Base-by-base conservation (phyloP, 2,797 vertebrate species). In the Astyanax mexicanus region DNA sequence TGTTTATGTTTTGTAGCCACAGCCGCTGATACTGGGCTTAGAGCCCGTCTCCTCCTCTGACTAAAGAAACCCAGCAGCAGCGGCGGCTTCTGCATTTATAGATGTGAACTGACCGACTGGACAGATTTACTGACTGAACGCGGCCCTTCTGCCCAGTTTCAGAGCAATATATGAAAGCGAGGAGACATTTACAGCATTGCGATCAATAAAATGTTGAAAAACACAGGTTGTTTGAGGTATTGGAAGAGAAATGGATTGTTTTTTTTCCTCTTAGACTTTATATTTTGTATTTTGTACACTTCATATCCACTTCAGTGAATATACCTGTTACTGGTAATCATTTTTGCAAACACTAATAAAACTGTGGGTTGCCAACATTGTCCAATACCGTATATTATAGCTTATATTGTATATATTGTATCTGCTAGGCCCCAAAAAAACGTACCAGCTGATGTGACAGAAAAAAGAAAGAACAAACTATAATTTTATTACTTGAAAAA, bases 1-100 rank as follows among this genome's bases (percentile, higher is more conserved):
- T 89, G 89, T 91, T 92, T 92, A 88, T 84, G 81, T 86, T 86
- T 84, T 66, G 74, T 77, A 88, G 84, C 81, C 80, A 84, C 86
- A 88, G 84, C 81, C 80, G 83, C 86, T 88, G 85, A 87, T 84
- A 84, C 49, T 76, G 9, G 74, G 80, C 37, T 27, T 38, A 60
- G 13, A 72, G 64, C 76, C 57, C 80, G 49, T 40, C 75, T 72
- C 57, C 71, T 40, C 68, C 42, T 69, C 72, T 64, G 75, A 83
- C 80, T 83, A 83, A 80, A 83, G 71, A 64, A 27, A 52, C 69
- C 68, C 61, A 49, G n/a, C 29, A 32, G 29, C 5, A 5, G 29
- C 29, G 5, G 71, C 64, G 32, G 71, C 29, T 45, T 21, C 49
- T 40, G 51, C 71, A 75, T 72, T 69, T 76, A 76, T 52, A 51